Evolutionary conservation across 2,113 vertebrate genomes (phyloP).

Genomic region (Psammodynastes pulverulentus): DNA sequence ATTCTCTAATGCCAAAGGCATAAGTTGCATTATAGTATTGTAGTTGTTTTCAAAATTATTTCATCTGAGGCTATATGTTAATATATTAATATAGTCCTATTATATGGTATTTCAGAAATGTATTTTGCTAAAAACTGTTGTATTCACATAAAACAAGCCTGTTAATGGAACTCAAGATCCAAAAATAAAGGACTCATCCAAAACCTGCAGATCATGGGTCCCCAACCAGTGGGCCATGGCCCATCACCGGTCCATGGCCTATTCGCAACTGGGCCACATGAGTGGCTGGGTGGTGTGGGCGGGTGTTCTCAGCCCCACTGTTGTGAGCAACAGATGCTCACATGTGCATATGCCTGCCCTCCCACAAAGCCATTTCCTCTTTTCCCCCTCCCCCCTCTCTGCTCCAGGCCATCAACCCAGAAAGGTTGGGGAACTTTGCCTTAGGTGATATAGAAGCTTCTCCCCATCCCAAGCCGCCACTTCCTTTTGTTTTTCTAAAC

Average conservation of each 20-base stretch:
- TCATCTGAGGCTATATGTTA: neutral
- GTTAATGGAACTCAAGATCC: neutral
- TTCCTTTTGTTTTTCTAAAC: neutral
- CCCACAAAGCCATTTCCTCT: too few species aligned
- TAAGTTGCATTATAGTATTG: neutral
- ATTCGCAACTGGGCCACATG: too few species aligned
- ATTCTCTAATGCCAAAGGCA: slow-evolving; percentile 17
- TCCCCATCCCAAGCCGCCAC: fast-evolving
- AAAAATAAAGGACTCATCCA: neutral
- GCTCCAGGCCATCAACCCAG: too few species aligned
- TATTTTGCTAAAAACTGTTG: neutral
- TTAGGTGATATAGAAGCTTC: neutral
- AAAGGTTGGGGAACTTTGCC: too few species aligned
- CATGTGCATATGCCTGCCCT: too few species aligned
- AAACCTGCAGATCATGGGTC: neutral
- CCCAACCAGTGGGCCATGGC: too few species aligned
- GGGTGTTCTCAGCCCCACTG: too few species aligned
- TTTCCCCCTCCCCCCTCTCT: too few species aligned
- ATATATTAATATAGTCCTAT: neutral
- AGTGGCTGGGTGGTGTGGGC: too few species aligned
- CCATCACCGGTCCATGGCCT: too few species aligned
- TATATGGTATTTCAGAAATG: neutral
- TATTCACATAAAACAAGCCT: neutral
- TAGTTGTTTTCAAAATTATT: slow-evolving; percentile 3
- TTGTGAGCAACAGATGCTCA: too few species aligned